Conservation (phyloP, 2,888 invertebrate genomes). For the Lithophane leautieri region DNA sequence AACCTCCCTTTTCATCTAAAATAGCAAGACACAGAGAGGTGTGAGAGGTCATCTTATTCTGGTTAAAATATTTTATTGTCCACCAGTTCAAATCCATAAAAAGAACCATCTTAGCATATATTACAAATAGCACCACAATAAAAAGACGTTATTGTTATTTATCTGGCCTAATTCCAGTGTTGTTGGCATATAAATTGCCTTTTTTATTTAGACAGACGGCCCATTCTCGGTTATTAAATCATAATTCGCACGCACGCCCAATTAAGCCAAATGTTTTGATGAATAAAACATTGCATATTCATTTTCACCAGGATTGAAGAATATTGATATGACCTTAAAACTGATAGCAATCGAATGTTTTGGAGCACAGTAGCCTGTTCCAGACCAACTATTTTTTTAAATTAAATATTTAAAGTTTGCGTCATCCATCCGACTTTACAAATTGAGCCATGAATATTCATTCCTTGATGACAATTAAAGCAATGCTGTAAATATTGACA, state of each 20-base stretch:
- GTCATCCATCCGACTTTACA: constrained; percentile 7
- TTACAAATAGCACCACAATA: constrained; percentile 69
- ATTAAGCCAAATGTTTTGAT: constrained; percentile 50
- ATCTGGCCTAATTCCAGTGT: constrained; percentile 60
- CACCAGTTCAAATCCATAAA: constrained; percentile 79
- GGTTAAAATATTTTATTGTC: constrained; percentile 75
- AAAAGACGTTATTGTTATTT: constrained; percentile 62
- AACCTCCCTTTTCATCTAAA: constrained; percentile 36
- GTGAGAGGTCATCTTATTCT: constrained; percentile 65
- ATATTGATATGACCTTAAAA: constrained; percentile 56
- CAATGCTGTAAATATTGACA: constrained; percentile 3
- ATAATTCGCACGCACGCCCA: constrained; percentile 62
- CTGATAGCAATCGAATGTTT: constrained; percentile 35
- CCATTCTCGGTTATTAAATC: constrained; percentile 56
- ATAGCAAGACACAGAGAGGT: constrained; percentile 42
- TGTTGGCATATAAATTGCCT: constrained; percentile 60
- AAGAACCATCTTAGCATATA: constrained; percentile 76
- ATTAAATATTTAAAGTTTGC: constrained; percentile 22
- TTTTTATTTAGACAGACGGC: constrained; percentile 65
- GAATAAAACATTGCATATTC: constrained; percentile 53
- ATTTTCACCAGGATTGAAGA: constrained; percentile 39
- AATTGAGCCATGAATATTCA: constrained; percentile 41
- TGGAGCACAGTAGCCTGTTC: constrained; percentile 24
- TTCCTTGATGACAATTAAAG: constrained; percentile 14
- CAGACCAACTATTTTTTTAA: constrained; percentile 15